Percentiles rank a stretch among this genome's conserved stretches.
phyloP scores from a whole-genome alignment of 2,797 vertebrate species.

The Hemibagrus guttatus region DNA sequence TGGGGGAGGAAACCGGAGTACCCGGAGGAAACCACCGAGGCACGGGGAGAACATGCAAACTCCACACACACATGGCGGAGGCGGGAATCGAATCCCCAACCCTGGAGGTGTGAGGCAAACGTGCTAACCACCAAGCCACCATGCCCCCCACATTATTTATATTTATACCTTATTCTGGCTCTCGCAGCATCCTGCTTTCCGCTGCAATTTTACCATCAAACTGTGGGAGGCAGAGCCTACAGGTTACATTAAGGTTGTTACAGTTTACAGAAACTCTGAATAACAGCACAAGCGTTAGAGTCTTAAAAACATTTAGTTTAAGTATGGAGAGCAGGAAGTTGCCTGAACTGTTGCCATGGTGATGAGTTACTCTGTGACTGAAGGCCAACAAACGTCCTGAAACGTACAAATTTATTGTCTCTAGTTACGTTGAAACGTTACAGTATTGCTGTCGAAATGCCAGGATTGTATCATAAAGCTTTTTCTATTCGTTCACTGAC shows the following conservation, averaged over 20 bases:
- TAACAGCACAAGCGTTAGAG: not conserved
- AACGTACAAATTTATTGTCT: not conserved
- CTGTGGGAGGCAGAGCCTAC: not conserved
- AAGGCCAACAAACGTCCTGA: not conserved
- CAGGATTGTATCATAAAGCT: not conserved
- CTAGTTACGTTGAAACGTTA: not conserved
- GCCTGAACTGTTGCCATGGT: not conserved
- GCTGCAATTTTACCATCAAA: not conserved
- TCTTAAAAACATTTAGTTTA: not conserved
- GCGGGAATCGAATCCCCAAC: too few species aligned
- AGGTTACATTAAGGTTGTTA: not conserved
- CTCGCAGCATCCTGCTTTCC: not conserved
- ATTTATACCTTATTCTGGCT: not conserved
- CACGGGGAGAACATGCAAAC: too few species aligned
- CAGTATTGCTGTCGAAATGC: not conserved
- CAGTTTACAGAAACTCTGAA: not conserved
- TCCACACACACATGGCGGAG: too few species aligned
- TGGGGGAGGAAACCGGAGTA: too few species aligned
- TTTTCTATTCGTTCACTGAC: not conserved
- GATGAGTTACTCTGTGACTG: not conserved
- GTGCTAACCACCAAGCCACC: too few species aligned
- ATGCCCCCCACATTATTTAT: too few species aligned
- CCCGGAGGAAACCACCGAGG: too few species aligned
- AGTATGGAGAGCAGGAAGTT: not conserved
- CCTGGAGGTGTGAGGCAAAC: too few species aligned